phyloP scores from a whole-genome alignment of 2,113 vertebrate genomes.

The Anguilla rostrata region DNA sequence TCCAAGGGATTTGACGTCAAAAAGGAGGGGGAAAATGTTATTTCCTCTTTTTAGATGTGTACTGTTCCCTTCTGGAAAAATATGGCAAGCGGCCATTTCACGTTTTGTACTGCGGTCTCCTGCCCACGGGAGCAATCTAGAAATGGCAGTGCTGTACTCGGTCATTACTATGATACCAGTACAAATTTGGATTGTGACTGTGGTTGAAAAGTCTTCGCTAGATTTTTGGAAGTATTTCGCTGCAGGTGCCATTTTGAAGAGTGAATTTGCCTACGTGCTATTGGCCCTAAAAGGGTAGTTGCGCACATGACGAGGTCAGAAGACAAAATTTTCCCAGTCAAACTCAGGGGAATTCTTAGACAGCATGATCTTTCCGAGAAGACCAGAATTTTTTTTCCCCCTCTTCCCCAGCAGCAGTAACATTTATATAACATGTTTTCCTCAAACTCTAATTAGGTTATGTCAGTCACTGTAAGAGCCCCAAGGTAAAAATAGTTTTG shows the following conservation, averaged over 20 bases:
- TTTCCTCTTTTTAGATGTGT: conserved; percentile 43
- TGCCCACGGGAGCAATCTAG: neutral
- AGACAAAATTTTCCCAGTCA: conserved; percentile 63
- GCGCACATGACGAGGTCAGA: conserved; percentile 37
- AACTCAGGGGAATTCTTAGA: conserved; percentile 10
- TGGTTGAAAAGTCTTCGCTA: neutral
- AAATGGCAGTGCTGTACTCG: neutral
- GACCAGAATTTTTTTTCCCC: neutral
- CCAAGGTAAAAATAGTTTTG: conserved; percentile 6
- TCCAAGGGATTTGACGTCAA: conserved; percentile 8
- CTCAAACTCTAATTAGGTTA: conserved; percentile 24
- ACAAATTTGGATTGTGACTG: neutral
- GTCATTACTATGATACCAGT: neutral
- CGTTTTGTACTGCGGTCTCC: conserved; percentile 39
- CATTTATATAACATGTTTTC: conserved; percentile 29
- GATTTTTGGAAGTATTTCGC: neutral
- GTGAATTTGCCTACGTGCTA: neutral
- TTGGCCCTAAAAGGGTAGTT: neutral
- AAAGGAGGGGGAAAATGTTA: conserved; percentile 29
- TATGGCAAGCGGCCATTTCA: conserved; percentile 54
- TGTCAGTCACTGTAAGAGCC: conserved; percentile 7
- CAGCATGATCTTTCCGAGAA: conserved; percentile 4
- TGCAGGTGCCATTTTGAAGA: neutral
- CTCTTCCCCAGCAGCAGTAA: conserved; percentile 19
- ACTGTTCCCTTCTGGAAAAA: conserved; percentile 38